Conservation (phyloP, 2,797 vertebrate species). For the Anableps anableps region DNA sequence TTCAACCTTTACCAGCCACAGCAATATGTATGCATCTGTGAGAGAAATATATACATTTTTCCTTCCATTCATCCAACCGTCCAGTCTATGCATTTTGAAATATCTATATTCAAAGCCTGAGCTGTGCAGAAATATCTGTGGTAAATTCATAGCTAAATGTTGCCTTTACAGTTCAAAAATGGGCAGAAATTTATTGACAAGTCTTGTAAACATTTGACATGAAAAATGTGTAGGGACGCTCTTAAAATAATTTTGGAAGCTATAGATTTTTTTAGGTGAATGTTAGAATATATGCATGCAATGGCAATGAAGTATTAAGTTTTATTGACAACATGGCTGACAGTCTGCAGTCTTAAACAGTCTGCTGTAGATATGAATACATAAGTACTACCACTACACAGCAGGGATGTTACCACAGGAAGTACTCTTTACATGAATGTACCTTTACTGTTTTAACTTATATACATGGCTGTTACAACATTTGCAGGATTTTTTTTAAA, state of each 20-base stretch:
- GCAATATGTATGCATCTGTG: neutral
- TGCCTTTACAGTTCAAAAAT: too few relatives aligned
- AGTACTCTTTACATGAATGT: neutral
- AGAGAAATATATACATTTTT: too few relatives aligned
- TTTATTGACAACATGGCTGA: too few relatives aligned
- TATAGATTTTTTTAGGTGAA: neutral
- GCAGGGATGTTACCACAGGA: neutral
- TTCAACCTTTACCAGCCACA: too few relatives aligned
- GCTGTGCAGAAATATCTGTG: too few relatives aligned
- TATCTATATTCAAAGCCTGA: too few relatives aligned
- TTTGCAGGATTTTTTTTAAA: neutral
- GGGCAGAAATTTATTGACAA: too few relatives aligned
- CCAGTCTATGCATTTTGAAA: too few relatives aligned
- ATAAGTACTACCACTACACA: neutral
- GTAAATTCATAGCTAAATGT: too few relatives aligned
- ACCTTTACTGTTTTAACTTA: neutral
- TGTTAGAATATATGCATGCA: neutral
- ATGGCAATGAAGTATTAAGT: neutral
- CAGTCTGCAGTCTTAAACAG: neutral
- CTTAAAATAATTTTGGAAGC: neutral
- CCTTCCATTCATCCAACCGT: too few relatives aligned
- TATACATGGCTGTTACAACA: too few relatives aligned
- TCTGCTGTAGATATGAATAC: neutral
- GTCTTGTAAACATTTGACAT: too few relatives aligned
- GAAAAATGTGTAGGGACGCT: neutral